Base-by-base conservation (phyloP, 2,797 vertebrate species). In the Alcedo atthis region DNA sequence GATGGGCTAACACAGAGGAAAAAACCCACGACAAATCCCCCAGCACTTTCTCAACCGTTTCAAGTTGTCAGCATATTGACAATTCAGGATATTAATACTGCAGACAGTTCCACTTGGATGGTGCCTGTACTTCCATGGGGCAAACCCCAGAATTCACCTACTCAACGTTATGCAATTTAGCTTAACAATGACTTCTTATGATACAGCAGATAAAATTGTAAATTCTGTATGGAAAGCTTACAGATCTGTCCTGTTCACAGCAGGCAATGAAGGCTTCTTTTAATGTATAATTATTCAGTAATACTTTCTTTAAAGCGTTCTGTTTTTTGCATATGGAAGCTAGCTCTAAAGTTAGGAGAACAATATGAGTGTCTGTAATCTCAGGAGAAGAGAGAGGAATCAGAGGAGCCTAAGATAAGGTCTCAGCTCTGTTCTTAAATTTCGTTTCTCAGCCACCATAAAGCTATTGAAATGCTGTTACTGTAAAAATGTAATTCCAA, bases 51-150 rank as follows among this genome's bases (percentile, higher is more conserved):
- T 64, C 25, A 66, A 9, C 5, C 35, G 1, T 40, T 84, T 57
- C 16, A 49, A 54, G 54, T 22, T 80, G 32, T 54, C 24, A 51
- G n/a, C 30, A 55, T 0, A 0, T 11, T 62, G 16, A 42, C 6
- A 35, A 46, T 51, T 68, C 64, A 40, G 13, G 14, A 8, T 67
- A 32, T 8, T 63, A n/a, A 70, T 55, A 59, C 8, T 70, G 3
- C 18, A 80, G 45, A 6, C 20, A n/a, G 4, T 59, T 68, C 17
- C 18, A 68, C 18, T 12, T 57, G 46, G 14, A 11, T 67, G 45
- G 20, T 33, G 59, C 9, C 10, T 40, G 9, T 59, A 46, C 8
- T 75, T 46, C 33, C 40, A 57, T 5, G 6, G 20, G 15, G 11
- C 8, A 67, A 89, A 87, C 11, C 13, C 16, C 24, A 66, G 37